Base-by-base conservation (phyloP, 1,140 invertebrate genomes). In the Magallana gigas region DNA sequence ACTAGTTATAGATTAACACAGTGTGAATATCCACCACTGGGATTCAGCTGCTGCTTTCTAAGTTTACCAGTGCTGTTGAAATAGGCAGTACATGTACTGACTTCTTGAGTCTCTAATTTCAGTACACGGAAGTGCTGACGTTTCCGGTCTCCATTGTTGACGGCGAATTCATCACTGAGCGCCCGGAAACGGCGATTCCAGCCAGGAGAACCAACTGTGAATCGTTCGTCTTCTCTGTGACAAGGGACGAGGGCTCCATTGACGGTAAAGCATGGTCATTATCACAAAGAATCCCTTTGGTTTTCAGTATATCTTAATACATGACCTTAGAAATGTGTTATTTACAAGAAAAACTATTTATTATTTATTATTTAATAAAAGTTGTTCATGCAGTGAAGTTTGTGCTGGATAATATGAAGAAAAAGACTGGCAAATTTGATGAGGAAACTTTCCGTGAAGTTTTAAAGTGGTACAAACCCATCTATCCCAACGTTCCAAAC, bases 171-270 rank as follows among this genome's bases (percentile, higher is more conserved):
- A 29, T 91, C 8, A 85, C 88, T 57, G 88, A 84, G 16, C 57
- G 82, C 4, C 90, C 90, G 8, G 89, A 88, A 60, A 71, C 76
- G 23, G 58, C 85, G 5, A 68, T 90, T 14, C 9, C 60, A 29
- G 60, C 68, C n/a, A 68, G 64, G 12, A 83, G 71, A 18, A 56
- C 90, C 14, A 92, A 91, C 62, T 88, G 85, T 16, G 80, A 92
- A 16, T 62, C 85, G 36, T 88, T 90, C 60, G 87, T 92, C 81
- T 90, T 89, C 5, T 90, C 90, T 3, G 57, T 91, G 16, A 91
- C 91, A 23, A 84, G 84, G 18, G 88, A 92, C 59, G 92, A 92
- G 76, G 90, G 90, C 0, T 90, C 89, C 4, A 71, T 86, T 56
- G 85, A 89, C 8, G 90, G 92, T 92, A 83, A 14, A 71, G 29